Base-by-base conservation (phyloP, 2,888 invertebrate species). In the Nemapogon koenigi region DNA sequence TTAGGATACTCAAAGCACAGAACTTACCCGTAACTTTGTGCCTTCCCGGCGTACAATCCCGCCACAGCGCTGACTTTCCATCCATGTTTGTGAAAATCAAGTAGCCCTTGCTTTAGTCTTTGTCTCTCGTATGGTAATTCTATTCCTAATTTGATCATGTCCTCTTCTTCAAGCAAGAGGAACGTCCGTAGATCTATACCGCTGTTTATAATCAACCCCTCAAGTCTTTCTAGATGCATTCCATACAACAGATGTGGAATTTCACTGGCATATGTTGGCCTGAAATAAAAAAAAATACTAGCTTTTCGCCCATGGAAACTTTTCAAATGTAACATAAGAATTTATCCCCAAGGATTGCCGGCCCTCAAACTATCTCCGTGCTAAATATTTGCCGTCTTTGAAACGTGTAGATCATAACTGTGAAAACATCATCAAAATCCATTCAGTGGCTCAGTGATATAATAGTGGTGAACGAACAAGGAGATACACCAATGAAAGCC, bases 91-190 rank as follows among this genome's bases (percentile, higher is more conserved):
- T 87, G 87, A 52, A 87, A 86, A 44, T 70, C 76, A 36, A 78
- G 65, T 32, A 87, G 51, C 1, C 83, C 83, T 22, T 59, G 52
- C 37, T 71, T 54, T 43, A 87, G 70, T 50, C 83, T 70, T 43
- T 81, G 75, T 43, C 84, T 68, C 50, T 87, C 84, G 46, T 76
- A 83, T 1, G 83, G 82, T 61, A 86, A 70, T 3, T 73, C 62
- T 13, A 88, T 69, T 22, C 85, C 86, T 25, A 87, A 47, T 37
- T 65, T 53, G 30, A 70, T 53, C 56, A 89, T 70, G 49, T 84
- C 82, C 0, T 72, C 55, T 32, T 86, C 83, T 46, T 81, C 76
- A 27, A 85, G 49, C 25, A 81, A 62, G 3, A 88, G 52, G 49
- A 88, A 85, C 2, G 69, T 67, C 39, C 73, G 67, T 14, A 88